phyloP scores from a whole-genome alignment of 2,797 vertebrate species.

The Smutsia gigantea region DNA sequence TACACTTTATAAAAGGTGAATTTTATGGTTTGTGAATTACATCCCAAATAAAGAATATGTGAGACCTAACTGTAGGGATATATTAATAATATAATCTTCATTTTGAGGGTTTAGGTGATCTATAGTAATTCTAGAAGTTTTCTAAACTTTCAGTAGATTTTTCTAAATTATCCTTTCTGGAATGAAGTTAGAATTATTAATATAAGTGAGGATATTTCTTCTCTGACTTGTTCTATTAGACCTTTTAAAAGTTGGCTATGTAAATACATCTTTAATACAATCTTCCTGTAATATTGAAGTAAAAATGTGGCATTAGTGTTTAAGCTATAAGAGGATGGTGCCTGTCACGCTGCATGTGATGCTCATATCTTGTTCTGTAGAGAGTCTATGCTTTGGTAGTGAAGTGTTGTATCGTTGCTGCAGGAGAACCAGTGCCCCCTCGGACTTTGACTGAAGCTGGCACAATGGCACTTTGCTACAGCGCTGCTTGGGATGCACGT shows the following conservation, averaged over 20 bases:
- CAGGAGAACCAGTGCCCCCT: slow-evolving; percentile 93
- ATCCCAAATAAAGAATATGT: neutral
- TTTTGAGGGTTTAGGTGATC: neutral
- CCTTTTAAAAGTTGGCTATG: slow-evolving; percentile 17
- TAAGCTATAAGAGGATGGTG: neutral
- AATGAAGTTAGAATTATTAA: slow-evolving; percentile 34
- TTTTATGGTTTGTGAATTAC: slow-evolving; percentile 26
- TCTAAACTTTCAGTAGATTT: slow-evolving; percentile 24
- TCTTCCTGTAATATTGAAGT: slow-evolving; percentile 16
- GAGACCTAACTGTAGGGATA: neutral
- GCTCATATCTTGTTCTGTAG: neutral
- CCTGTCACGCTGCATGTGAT: neutral
- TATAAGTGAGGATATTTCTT: slow-evolving; percentile 19
- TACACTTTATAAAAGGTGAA: neutral
- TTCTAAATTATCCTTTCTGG: slow-evolving; percentile 30
- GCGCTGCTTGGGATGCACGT: slow-evolving; percentile 98
- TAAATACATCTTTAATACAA: slow-evolving; percentile 37
- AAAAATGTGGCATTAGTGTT: neutral
- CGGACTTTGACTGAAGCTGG: slow-evolving; percentile 96
- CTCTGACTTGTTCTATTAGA: slow-evolving; percentile 31
- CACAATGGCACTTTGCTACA: slow-evolving; percentile 98
- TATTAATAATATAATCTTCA: neutral
- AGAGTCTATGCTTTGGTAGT: neutral
- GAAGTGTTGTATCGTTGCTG: neutral
- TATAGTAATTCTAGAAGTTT: neutral